These are phyloP conservation scores for Agapostemon virescens DNA, from an alignment of 2,888 invertebrate genomes.

Conservation along the genomic window DNA sequence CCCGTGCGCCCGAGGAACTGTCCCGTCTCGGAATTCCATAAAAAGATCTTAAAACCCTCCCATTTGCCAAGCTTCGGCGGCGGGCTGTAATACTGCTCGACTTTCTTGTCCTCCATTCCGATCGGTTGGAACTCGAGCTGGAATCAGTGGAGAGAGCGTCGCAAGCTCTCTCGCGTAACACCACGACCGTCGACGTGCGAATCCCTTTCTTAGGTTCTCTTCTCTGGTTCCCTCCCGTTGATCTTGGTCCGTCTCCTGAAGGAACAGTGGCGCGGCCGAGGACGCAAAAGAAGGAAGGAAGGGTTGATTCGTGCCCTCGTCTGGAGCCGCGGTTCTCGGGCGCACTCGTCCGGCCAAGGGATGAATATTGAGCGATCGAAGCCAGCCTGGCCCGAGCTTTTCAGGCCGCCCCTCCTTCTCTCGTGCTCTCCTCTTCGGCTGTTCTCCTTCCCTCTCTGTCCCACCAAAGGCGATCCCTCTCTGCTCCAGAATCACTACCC, in stretches of 20 bases:
- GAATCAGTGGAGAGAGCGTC: constrained; percentile 15
- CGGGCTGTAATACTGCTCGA: constrained; percentile 89
- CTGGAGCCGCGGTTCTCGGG: constrained; percentile 67
- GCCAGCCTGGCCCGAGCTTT: constrained; percentile 70
- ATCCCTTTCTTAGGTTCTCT: constrained; percentile 28
- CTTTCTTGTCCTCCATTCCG: constrained; percentile 89
- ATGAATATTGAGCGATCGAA: constrained; percentile 80
- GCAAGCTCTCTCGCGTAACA: constrained; percentile 36
- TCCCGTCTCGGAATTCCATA: constrained; percentile 95
- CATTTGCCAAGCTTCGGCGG: constrained; percentile 92
- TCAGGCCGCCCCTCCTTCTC: constrained; percentile 60
- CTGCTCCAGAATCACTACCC: constrained; percentile 43
- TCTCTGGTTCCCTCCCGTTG: constrained; percentile 32
- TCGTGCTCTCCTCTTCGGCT: constrained; percentile 17
- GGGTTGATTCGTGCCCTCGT: constrained; percentile 72
- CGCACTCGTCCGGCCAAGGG: constrained; percentile 74
- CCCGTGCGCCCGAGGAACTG: constrained; percentile 96
- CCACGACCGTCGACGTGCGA: constrained; percentile 35
- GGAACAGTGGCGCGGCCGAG: constrained; percentile 72
- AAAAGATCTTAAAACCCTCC: constrained; percentile 91
- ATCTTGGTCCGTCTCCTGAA: constrained; percentile 53
- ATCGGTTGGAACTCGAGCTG: constrained; percentile 15
- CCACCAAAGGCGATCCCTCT: constrained; percentile 14
- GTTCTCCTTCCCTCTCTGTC: constrained; percentile 27
- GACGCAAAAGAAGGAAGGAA: constrained; percentile 74